Conservation (phyloP, 2,888 invertebrate genomes). For the Erebia ligea region DNA sequence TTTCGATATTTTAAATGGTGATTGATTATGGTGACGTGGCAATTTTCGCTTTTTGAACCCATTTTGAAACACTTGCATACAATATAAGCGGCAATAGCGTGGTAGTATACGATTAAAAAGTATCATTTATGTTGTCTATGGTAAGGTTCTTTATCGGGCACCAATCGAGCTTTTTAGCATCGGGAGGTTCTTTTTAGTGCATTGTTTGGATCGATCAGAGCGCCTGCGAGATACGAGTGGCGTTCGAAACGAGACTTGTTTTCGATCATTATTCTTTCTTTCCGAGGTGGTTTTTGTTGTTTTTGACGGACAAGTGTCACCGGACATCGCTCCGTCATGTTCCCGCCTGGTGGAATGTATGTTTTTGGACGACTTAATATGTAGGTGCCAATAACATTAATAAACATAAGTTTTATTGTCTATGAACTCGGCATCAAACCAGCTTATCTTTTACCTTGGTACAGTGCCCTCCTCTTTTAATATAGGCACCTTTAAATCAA, state of each 20-base stretch:
- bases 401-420: conserved; percentile 16
- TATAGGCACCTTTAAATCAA: too few relatives aligned
- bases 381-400: conserved; percentile 24
- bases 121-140: conserved; percentile 49
- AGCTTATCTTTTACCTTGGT: too few relatives aligned
- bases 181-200: conserved; percentile 30
- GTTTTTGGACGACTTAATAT: conserved; percentile 28
- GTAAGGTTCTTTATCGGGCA: conserved; percentile 46
- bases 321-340: conserved; percentile 36
- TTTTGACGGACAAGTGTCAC: conserved; percentile 37
- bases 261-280: conserved; percentile 39
- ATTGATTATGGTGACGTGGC: conserved; percentile 78
- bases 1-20: conserved; percentile 76
- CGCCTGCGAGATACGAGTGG: conserved; percentile 35
- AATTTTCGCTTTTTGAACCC: conserved; percentile 46
- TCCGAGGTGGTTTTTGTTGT: conserved; percentile 29
- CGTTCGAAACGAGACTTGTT: conserved; percentile 36
- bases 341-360: conserved; percentile 23
- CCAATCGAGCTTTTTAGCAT: conserved; percentile 21
- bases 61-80: conserved; percentile 24
- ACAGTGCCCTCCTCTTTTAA: too few relatives aligned
- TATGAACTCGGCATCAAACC: background rate
- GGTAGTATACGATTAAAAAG: conserved; percentile 37
- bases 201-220: conserved; percentile 42
- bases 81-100: conserved; percentile 5